Conservation (phyloP, 2,888 invertebrate species). For the Punctoribates punctum region DNA sequence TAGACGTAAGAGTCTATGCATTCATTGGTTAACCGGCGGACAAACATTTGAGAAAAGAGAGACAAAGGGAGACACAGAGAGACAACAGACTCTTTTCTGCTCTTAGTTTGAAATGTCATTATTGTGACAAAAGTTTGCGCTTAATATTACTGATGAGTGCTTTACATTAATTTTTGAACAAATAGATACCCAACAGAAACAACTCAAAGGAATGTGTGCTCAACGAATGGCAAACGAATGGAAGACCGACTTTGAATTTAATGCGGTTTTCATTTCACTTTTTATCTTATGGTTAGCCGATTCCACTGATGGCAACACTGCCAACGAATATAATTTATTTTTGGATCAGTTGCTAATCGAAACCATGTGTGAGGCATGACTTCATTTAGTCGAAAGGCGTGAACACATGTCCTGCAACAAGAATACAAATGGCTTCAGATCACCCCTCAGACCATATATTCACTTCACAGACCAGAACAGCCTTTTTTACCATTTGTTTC, state of each 20-base stretch:
- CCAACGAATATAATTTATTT: neutral
- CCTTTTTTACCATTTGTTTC: constrained; percentile 9
- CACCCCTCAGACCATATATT: neutral
- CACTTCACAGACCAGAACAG: neutral
- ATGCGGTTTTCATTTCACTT: constrained; percentile 14
- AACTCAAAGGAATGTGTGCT: neutral
- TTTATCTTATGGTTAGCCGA: neutral
- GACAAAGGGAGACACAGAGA: neutral
- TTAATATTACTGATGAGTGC: constrained; percentile 15
- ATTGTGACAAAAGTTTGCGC: constrained; percentile 17
- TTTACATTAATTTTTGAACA: constrained; percentile 27
- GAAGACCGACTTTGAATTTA: neutral
- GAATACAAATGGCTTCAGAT: neutral
- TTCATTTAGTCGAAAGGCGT: constrained; percentile 18
- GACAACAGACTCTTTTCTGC: neutral
- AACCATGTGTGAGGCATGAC: constrained; percentile 10
- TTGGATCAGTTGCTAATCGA: neutral
- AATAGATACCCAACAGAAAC: neutral
- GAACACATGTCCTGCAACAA: constrained; percentile 3
- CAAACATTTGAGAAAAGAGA: constrained; percentile 3
- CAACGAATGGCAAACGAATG: neutral
- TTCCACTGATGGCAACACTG: neutral
- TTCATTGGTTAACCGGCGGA: neutral
- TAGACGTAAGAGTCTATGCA: neutral
- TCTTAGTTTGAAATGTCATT: constrained; percentile 2